Evolutionary conservation across 2,113 vertebrate genomes (phyloP), one percentile per base, ranked within the genome.

Genomic region (Notarius lentiginosus): DNA sequence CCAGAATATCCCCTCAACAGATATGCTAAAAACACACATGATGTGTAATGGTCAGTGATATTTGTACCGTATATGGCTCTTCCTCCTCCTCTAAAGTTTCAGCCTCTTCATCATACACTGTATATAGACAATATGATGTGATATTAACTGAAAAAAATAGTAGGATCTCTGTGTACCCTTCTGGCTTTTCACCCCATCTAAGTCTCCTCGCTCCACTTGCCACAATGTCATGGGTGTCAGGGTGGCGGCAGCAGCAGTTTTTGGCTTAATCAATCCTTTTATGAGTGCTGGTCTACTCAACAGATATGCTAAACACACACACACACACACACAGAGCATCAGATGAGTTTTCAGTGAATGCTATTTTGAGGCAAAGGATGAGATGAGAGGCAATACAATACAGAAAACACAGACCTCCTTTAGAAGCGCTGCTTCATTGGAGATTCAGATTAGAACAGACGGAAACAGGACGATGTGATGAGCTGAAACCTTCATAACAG

Each of bases 351-450:
- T 89, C 91, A 90, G 76, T 41, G 79, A 63, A 84, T 60, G 88
- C 91, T 89, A 90, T 90, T 91, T 91, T 82, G 51, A 87, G 91
- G 81, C 58, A 70, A 82, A 76, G 84, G 84, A 91, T 87, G 72
- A 86, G 89, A 86, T 77, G 86, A 87, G 68, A 77, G 82, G 86
- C 84, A 87, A 89, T 79, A 85, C 72, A 91, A 91, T 89, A 89
- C 60, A 79, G 60, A 66, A 72, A 82, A 89, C 75, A 68, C 68
- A 72, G 87, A 68, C 72, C 82, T 27, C n/a, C 30, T 51, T 22
- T 58, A 82, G 75, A 70, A 79, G 66, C 80, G 18, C 47, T 73
- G 72, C 65, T 82, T 84, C 85, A 87, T 30, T 87, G 68, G 47
- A 88, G 63, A 88, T 79, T 84, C 55, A 58, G 73, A 73, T 83